These are phyloP conservation scores for Heliconius ethilla DNA, from an alignment of 2,888 invertebrate genomes.

Conservation along the genomic window DNA sequence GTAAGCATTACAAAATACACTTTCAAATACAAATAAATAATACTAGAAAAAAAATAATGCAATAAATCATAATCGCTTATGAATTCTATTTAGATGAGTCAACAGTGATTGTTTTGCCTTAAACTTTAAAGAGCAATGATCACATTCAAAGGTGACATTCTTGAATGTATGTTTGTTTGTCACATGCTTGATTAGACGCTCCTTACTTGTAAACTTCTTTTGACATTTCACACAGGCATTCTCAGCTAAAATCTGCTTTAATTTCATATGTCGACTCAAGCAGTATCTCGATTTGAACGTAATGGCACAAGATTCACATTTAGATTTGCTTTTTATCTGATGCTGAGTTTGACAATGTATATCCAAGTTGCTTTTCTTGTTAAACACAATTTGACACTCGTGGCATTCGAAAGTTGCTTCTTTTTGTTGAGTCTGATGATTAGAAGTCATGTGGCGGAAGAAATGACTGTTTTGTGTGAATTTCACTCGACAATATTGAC, in stretches of 20 bases:
- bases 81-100: conserved; percentile 68
- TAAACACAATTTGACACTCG: conserved; percentile 71
- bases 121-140: conserved; percentile 69
- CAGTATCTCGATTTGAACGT: conserved; percentile 76
- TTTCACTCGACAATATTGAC: conserved; percentile 71
- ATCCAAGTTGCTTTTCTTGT: conserved; percentile 66
- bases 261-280: conserved; percentile 68
- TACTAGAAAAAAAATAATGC: conserved; percentile 24
- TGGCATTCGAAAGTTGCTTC: conserved; percentile 70
- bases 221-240: conserved; percentile 73
- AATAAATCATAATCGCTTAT: conserved; percentile 70
- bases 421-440: conserved; percentile 69
- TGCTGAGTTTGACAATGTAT: conserved; percentile 70
- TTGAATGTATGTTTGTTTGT: conserved; percentile 71
- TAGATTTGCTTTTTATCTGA: conserved; percentile 67
- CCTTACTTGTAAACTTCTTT: conserved; percentile 70
- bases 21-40: conserved; percentile 3
- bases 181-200: conserved; percentile 65
- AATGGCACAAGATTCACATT: conserved; percentile 70
- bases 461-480: conserved; percentile 75
- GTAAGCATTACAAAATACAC: background rate
- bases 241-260: conserved; percentile 69
- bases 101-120: conserved; percentile 67
- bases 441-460: conserved; percentile 75
- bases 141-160: conserved; percentile 68